phyloP scores from a whole-genome alignment of 2,797 vertebrate genomes.

The Novumbra hubbsi region DNA sequence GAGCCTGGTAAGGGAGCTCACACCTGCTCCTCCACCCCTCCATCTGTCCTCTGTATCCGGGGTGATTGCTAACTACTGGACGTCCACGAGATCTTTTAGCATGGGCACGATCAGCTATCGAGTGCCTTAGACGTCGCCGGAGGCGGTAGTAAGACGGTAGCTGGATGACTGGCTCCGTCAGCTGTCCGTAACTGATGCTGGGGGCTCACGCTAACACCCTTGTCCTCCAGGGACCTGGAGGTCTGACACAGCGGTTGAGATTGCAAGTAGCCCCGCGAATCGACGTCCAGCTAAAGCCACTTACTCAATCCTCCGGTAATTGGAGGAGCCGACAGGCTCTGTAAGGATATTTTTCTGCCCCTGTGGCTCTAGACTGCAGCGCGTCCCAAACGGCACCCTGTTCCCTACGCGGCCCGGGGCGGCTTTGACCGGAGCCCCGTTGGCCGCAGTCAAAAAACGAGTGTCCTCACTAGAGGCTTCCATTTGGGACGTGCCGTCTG shows the following conservation, averaged over 20 bases:
- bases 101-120: no score
- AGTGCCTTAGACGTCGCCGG: no score
- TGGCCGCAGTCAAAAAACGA: background rate
- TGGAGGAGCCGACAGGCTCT: background rate
- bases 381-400: background rate
- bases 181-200: constrained; percentile 4
- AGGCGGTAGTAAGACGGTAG: background rate
- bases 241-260: background rate
- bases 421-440: no score
- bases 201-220: background rate
- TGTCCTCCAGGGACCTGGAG: background rate
- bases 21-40: background rate
- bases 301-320: background rate
- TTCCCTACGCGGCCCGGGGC: background rate
- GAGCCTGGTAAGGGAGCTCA: constrained; percentile 82
- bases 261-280: background rate
- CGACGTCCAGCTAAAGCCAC: background rate
- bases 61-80: no score
- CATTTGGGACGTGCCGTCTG: constrained; percentile 4
- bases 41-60: background rate
- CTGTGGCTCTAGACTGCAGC: background rate
- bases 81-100: no score
- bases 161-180: background rate
- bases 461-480: background rate
- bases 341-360: constrained; percentile 30